These are phyloP conservation scores for Zaprionus davidi DNA, from an alignment of 1,140 invertebrate genomes.

Conservation along the genomic window DNA sequence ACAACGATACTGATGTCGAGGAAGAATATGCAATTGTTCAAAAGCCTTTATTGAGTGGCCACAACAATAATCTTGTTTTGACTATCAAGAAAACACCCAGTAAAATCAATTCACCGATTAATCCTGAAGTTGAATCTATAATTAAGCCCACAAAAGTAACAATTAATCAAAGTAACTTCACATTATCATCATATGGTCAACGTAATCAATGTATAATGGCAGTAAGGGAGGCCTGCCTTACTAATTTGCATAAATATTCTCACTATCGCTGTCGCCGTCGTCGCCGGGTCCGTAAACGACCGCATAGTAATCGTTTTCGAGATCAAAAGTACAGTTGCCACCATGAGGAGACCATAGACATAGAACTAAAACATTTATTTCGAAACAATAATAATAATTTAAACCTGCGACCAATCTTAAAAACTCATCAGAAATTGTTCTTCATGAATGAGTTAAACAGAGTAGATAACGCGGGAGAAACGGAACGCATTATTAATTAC, in stretches of 20 bases:
- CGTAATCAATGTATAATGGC: background rate
- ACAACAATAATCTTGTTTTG: slow-evolving; percentile 63
- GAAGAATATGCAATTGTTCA: slow-evolving; percentile 71
- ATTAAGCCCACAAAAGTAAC: background rate
- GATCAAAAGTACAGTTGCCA: background rate
- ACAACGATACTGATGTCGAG: slow-evolving; percentile 17
- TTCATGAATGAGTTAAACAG: slow-evolving; percentile 60
- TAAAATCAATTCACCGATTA: slow-evolving; percentile 71
- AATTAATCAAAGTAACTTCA: background rate
- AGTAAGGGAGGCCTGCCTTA: slow-evolving; percentile 5
- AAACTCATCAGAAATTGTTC: slow-evolving; percentile 66
- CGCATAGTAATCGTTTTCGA: slow-evolving; percentile 14
- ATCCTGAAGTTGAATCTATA: slow-evolving; percentile 10
- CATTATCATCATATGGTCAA: background rate
- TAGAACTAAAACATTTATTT: slow-evolving; percentile 61
- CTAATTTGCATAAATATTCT: slow-evolving; percentile 10
- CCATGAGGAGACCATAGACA: slow-evolving; percentile 34
- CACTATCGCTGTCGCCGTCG: slow-evolving; percentile 10
- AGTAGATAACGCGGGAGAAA: slow-evolving; percentile 25
- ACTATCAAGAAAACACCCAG: slow-evolving; percentile 81
- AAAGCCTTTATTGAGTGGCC: slow-evolving; percentile 16
- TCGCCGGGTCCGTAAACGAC: background rate
- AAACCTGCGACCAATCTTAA: slow-evolving; percentile 10
- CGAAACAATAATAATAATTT: slow-evolving; percentile 15
- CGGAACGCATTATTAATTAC: slow-evolving; percentile 58